Evolutionary conservation across 2,888 invertebrate species (phyloP), one percentile per base, ranked within the genome.

Genomic region (Athetis lepigone): DNA sequence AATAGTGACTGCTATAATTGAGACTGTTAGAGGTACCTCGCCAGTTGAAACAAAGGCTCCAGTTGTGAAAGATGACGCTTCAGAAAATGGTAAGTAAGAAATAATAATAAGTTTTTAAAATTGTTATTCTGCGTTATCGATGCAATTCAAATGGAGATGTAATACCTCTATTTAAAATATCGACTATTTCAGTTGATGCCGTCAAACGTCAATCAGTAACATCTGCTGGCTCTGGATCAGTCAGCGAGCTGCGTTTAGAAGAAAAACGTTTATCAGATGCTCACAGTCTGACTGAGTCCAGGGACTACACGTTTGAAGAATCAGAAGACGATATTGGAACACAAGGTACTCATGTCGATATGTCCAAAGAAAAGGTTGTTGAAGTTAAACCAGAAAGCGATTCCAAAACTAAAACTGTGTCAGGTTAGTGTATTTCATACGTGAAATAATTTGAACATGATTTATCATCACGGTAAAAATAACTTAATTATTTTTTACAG

Each of bases 301-400:
- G 91, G 70, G 95, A 95, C 75, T 95, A 95, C 58, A 95, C 95
- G 0, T 95, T 95, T 75, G 95, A 95, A 76, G 95, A 95, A 75
- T 95, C 95, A 0, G 95, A 95, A 85, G 95, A 95, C 64, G 95
- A 95, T 62, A 93, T 95, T 60, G 92, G 88, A 40, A 93, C 93
- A 18, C 93, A 92, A 73, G 94, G 92, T 29, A 91, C 93, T 8
- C 92, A 94, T 67, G 87, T 92, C 33, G 93, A 93, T 70, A 65
- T 79, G 25, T 86, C 88, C 11, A 92, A 88, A 70, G 92, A 91
- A 11, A 91, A 85, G 74, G 16, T 64, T 25, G 42, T 81, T 19
- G 92, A 92, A 68, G 70, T 76, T 9, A 92, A 90, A 75, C 69
- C 73, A 55, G 92, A 93, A 57, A 72, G 78, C 40, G 91, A 91